Evolutionary conservation across 2,113 vertebrate genomes (phyloP), one percentile per base, ranked within the genome.

Genomic region (Psephotus haematonotus): DNA sequence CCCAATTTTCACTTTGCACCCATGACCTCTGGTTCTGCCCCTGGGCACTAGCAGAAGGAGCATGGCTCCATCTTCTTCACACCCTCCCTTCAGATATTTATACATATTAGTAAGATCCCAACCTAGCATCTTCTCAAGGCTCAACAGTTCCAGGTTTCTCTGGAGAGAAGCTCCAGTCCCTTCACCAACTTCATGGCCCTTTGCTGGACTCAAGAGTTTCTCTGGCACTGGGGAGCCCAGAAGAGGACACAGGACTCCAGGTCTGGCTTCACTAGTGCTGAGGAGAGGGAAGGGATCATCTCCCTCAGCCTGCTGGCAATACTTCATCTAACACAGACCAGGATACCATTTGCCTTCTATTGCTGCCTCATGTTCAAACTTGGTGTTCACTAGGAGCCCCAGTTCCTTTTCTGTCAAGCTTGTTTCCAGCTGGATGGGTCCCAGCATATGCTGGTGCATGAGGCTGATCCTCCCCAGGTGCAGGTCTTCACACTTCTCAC

Each of bases 391-490:
- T 24, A 55, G 49, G 24, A 86, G 3, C 4, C 10, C 10, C 44
- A 19, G 14, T 1, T 1, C 33, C 72, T 69, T 84, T 81, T 65
- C 55, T 33, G 46, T 27, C 79, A 82, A 65, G 55, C n/a, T 47
- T 62, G 23, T 67, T 68, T 62, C 20, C 78, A 82, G 33, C 17
- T 60, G 60, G 29, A 25, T 11, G 15, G 20, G 10, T 17, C 49
- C 43, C 46, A 39, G 47, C 0, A 0, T n/a, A 28, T 6, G 4
- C 6, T 46, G 19, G 33, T 59, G 16, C 41, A 19, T 11, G 13
- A 44, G 4, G 3, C 10, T 39, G 31, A 23, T 89, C n/a, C 31
- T 80, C 2, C 27, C 11, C 43, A 53, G 13, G 4, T 41, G 31
- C 39, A 77, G 24, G 57, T 24, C 53, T 69, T 22, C 1, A 55